A percentile compares a stretch with the other conserved stretches of the same genome.
phyloP scores from a whole-genome alignment of 2,888 invertebrate genomes.

The Villa cingulata region DNA sequence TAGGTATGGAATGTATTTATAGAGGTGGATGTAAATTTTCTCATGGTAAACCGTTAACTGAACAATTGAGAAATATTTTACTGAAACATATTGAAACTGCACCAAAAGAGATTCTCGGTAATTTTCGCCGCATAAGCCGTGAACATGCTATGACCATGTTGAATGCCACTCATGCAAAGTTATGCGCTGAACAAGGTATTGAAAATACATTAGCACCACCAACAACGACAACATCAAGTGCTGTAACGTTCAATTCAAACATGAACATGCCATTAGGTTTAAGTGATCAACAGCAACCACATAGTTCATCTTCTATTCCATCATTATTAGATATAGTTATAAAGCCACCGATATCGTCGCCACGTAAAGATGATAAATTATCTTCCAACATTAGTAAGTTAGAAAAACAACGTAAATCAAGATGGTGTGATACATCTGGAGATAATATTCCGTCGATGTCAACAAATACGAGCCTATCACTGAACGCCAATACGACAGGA shows the following conservation, averaged over 20 bases:
- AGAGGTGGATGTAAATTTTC: slow-evolving; percentile 88
- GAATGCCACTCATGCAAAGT: slow-evolving; percentile 38
- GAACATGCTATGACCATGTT: slow-evolving; percentile 52
- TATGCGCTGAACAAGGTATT: slow-evolving; percentile 35
- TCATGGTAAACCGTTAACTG: slow-evolving; percentile 74
- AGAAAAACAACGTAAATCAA: slow-evolving; percentile 31
- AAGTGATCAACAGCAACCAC: slow-evolving; percentile 20
- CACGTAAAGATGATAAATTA: slow-evolving; percentile 27
- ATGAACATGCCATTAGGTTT: background rate
- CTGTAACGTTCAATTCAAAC: background rate
- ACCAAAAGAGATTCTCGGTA: slow-evolving; percentile 82
- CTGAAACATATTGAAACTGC: slow-evolving; percentile 75
- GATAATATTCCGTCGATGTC: background rate
- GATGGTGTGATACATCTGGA: slow-evolving; percentile 26
- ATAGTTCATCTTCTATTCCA: slow-evolving; percentile 21
- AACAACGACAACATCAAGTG: slow-evolving; percentile 10
- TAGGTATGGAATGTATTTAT: slow-evolving; percentile 72
- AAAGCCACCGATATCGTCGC: slow-evolving; percentile 21
- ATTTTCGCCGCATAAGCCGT: slow-evolving; percentile 68
- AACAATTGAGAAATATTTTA: slow-evolving; percentile 52
- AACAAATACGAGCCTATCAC: background rate
- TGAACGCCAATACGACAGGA: background rate
- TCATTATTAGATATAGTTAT: slow-evolving; percentile 33
- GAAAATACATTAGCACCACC: slow-evolving; percentile 24
- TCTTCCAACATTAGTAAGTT: slow-evolving; percentile 19